Percentiles rank a stretch among this genome's conserved stretches.
These are phyloP conservation scores for Caradrina clavipalpis DNA, from an alignment of 2,888 invertebrate species.

Conservation along the genomic window DNA sequence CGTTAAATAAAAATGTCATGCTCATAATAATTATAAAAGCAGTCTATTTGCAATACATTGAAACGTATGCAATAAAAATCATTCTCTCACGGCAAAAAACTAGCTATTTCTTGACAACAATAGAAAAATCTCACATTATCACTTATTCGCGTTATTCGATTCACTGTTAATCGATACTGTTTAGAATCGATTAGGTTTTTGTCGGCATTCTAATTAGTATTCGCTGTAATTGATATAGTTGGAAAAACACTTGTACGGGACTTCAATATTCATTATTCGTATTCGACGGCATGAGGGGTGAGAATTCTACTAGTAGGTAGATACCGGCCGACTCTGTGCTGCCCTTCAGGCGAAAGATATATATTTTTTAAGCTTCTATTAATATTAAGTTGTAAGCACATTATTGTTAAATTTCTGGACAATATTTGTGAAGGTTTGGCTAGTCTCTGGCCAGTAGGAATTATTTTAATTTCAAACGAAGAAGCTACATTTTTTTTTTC, in stretches of 20 bases:
- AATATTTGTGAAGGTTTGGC: no score
- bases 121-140: slow-evolving; percentile 62
- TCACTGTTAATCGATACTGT: slow-evolving; percentile 69
- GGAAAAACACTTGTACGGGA: slow-evolving; percentile 51
- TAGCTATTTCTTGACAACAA: slow-evolving; percentile 53
- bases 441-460: no score
- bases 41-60: slow-evolving; percentile 19
- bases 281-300: neutral
- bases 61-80: slow-evolving; percentile 42
- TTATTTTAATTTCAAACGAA: no score
- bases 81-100: slow-evolving; percentile 55
- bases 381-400: no score
- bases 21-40: slow-evolving; percentile 20
- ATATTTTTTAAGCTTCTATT: no score
- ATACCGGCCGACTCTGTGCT: no score
- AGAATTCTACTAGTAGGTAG: no score
- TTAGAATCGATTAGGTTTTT: slow-evolving; percentile 66
- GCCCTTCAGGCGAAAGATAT: no score
- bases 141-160: slow-evolving; percentile 57
- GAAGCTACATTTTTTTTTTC: no score
- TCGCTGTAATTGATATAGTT: slow-evolving; percentile 52
- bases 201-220: slow-evolving; percentile 61
- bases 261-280: slow-evolving; percentile 54
- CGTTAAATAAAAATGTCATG: slow-evolving; percentile 1
- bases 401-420: no score